Evolutionary conservation across 2,113 vertebrate species (phyloP).

Genomic region (Jacana jacana): DNA sequence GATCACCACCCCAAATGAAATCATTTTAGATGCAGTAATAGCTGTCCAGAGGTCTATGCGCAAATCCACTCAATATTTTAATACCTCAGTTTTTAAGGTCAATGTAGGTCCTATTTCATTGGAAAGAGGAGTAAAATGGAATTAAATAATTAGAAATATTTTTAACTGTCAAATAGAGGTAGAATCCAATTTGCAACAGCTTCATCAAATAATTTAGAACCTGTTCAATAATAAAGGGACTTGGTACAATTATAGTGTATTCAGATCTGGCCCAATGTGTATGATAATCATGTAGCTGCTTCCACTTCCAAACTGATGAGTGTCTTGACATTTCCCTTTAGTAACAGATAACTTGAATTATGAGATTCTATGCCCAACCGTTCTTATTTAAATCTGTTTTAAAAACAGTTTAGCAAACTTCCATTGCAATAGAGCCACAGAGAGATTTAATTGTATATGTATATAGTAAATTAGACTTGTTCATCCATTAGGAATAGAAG

Average conservation of each 20-base stretch:
- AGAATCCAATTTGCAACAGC: background rate
- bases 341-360: background rate
- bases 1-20: background rate
- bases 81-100: background rate
- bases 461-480: background rate
- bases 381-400: background rate
- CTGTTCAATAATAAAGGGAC: background rate
- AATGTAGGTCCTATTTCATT: background rate
- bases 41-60: background rate
- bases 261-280: background rate
- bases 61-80: background rate
- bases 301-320: background rate
- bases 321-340: background rate
- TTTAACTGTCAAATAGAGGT: background rate
- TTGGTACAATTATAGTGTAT: background rate
- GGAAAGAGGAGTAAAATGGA: background rate
- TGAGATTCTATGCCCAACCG: background rate
- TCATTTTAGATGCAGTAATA: background rate
- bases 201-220: slow-evolving; percentile 1
- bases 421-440: background rate
- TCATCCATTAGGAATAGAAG: background rate
- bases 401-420: background rate
- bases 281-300: background rate
- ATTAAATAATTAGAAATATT: slow-evolving; percentile 4
- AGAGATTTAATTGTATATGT: background rate